These are phyloP conservation scores for Druon quercuslanigerum DNA, from an alignment of 1,140 invertebrate species.

Conservation along the genomic window DNA sequence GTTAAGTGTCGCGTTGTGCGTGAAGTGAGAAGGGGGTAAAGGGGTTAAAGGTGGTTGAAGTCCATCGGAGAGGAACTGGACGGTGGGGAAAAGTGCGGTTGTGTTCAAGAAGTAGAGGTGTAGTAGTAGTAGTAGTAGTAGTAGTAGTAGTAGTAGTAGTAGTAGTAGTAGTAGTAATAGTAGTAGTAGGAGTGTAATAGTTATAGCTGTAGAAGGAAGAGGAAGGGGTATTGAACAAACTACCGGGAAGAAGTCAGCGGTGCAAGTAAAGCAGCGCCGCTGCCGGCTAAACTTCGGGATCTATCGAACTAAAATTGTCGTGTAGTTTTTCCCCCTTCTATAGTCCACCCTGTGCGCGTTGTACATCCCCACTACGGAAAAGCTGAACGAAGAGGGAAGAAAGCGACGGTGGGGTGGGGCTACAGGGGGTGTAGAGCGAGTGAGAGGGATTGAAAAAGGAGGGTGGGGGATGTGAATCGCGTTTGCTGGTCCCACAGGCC, in stretches of 20 bases:
- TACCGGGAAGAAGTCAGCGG: conserved; percentile 73
- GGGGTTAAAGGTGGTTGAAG: conserved; percentile 58
- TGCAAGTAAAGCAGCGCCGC: conserved; percentile 70
- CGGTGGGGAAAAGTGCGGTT: conserved; percentile 57
- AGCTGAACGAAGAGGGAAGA: conserved; percentile 54
- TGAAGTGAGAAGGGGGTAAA: conserved; percentile 48
- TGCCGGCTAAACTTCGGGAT: conserved; percentile 70
- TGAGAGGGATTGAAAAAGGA: no score
- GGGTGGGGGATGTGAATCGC: conserved; percentile 47
- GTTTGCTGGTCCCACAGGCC: conserved; percentile 56
- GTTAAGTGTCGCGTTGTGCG: conserved; percentile 58
- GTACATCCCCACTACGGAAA: conserved; percentile 43
- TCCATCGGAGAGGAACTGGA: conserved; percentile 45
- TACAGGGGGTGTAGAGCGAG: neutral
- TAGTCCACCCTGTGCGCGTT: conserved; percentile 20
- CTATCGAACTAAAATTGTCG: conserved; percentile 75
- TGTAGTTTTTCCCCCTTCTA: conserved; percentile 70
- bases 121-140: conserved; percentile 38
- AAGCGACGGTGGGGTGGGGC: conserved; percentile 34
- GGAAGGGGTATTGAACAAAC: conserved; percentile 68
- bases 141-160: no score
- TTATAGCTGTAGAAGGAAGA: conserved; percentile 27
- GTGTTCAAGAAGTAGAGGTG: conserved; percentile 50
- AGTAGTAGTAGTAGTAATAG: conserved; percentile 33
- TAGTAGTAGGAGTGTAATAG: conserved; percentile 32